Percentiles rank a stretch among this genome's conserved stretches.
phyloP scores from a whole-genome alignment of 2,797 vertebrate genomes.

The Parauchenoglanis punctatus region DNA sequence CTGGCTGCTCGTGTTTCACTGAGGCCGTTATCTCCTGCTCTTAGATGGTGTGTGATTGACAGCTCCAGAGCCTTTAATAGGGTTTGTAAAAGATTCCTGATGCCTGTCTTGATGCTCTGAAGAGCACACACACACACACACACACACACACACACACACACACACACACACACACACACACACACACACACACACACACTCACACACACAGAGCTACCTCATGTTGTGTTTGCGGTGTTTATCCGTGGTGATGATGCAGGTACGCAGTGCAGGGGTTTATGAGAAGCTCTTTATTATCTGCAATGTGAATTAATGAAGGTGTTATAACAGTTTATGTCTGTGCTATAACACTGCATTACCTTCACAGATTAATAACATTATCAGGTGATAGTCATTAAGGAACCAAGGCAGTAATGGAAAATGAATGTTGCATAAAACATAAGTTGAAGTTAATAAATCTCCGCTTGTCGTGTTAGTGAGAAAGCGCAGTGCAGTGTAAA shows the following conservation, averaged over 20 bases:
- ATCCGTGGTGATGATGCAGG: slow-evolving; percentile 40
- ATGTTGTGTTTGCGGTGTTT: slow-evolving; percentile 53
- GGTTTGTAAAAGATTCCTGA: slow-evolving; percentile 65
- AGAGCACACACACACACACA: slow-evolving; percentile 37
- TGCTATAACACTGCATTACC: background rate
- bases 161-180: background rate
- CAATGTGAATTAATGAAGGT: background rate
- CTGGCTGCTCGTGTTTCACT: slow-evolving; percentile 9
- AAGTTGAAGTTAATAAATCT: background rate
- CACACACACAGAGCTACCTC: background rate
- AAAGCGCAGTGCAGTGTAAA: background rate
- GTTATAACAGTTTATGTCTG: background rate
- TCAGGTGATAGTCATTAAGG: background rate
- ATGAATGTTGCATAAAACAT: background rate
- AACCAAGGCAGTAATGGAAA: background rate
- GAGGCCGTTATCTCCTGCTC: slow-evolving; percentile 48
- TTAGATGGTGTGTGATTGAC: slow-evolving; percentile 63
- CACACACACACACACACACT: too few species aligned
- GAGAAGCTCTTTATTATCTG: background rate
- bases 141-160: slow-evolving; percentile 3
- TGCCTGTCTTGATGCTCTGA: slow-evolving; percentile 58
- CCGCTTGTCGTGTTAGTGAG: background rate
- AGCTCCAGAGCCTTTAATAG: slow-evolving; percentile 63
- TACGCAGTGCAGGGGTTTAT: background rate
- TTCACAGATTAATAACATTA: background rate